Base-by-base conservation (phyloP, 2,888 invertebrate genomes). In the Papilio demoleus region DNA sequence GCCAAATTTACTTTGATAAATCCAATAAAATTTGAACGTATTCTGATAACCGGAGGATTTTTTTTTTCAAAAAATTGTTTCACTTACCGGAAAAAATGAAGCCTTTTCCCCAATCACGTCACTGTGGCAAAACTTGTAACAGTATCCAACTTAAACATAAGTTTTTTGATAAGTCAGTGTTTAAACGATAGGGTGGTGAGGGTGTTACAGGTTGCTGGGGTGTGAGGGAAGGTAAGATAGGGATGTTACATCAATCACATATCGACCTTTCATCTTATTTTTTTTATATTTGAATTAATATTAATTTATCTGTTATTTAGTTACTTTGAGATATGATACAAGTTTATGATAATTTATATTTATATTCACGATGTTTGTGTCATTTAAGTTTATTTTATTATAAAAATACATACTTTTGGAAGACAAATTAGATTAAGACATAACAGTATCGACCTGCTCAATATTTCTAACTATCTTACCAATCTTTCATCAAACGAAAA, bases 161-260 rank as follows among this genome's bases (percentile, higher is more conserved):
- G 91, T 91, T 92, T 92, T 91, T 91, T 92, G 91, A 90, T 90
- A 91, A 92, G 90, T 90, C 90, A 88, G 88, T 91, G 87, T 89
- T 91, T 90, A 90, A 92, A 88, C 87, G 90, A 85, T 83, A 81
- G 87, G 87, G 87, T 74, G 88, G 84, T 77, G 81, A 85, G 84
- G 82, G 85, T 77, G 83, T 86, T 88, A 89, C 90, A 90, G 91
- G 90, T 90, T 86, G 87, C 79, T 76, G 73, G 84, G 86, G 88
- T 81, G 77, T 83, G 88, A 81, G 88, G 83, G 81, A 78, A 77
- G 80, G 80, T 74, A 72, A 60, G 19, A n/a, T 80, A 89, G 84
- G 81, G 86, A 81, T 64, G 82, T 64, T 70, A 58, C 65, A 19
- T 56, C 27, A 11, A 53, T 6, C 6, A 22, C 4, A 34, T 80